Percentiles rank a stretch among this genome's conserved stretches.
Conservation (phyloP, 2,113 vertebrate genomes). For the Ammodramus savannarum region DNA sequence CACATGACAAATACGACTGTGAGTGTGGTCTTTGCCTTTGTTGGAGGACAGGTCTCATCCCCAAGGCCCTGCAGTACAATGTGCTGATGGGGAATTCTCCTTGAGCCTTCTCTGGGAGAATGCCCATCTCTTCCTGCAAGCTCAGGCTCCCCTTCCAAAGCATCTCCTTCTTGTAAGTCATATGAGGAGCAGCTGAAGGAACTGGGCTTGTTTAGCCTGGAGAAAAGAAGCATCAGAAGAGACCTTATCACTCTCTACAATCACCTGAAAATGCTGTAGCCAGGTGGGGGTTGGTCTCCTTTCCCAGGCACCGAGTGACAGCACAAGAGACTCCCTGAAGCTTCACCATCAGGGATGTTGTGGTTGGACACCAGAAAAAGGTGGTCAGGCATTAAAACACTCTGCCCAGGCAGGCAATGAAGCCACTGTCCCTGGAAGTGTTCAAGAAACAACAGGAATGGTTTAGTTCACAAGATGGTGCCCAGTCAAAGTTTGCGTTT, state of each 20-base stretch:
- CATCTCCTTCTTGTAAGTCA: not conserved
- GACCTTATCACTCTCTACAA: not conserved
- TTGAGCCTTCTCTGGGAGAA: not conserved
- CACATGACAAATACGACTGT: not conserved
- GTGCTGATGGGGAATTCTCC: not conserved
- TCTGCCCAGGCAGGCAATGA: not conserved
- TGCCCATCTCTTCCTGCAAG: not conserved
- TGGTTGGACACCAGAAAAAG: not conserved
- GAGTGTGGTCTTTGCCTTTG: not conserved
- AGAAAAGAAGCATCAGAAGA: not conserved
- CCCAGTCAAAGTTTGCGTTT: not conserved
- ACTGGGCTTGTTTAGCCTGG: not conserved
- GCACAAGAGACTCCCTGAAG: not conserved
- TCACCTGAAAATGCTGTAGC: not conserved
- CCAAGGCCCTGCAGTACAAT: rapidly evolving
- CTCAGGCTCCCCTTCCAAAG: not conserved
- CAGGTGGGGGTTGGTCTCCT: not conserved
- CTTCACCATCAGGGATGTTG: rapidly evolving
- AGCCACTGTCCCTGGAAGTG: not conserved
- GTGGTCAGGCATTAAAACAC: not conserved
- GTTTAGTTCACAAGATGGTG: not conserved
- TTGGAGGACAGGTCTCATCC: not conserved
- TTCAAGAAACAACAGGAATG: not conserved
- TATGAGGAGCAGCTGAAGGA: not conserved
- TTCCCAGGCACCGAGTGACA: not conserved